phyloP scores from a whole-genome alignment of 2,797 vertebrate genomes.

The Argya squamiceps region DNA sequence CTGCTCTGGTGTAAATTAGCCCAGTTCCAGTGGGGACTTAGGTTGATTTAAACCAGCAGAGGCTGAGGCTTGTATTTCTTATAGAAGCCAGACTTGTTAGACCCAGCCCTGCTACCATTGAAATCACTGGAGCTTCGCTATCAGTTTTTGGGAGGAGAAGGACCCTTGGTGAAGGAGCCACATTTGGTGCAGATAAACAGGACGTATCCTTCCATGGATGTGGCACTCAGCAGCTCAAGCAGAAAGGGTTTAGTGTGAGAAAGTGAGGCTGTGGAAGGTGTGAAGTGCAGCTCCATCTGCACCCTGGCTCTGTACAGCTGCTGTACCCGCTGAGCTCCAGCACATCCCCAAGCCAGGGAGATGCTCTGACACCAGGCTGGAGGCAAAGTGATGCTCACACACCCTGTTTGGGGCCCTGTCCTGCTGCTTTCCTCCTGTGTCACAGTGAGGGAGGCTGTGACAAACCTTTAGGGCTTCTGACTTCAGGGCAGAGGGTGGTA shows the following conservation, averaged over 20 bases:
- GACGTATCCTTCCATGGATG: accelerated
- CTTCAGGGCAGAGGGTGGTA: neutral
- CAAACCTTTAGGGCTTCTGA: too few relatives aligned
- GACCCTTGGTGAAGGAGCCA: neutral
- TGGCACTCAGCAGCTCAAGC: neutral
- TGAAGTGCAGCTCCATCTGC: neutral
- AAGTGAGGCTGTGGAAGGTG: neutral
- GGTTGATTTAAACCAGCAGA: constrained; percentile 44
- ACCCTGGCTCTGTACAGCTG: neutral
- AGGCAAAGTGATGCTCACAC: neutral
- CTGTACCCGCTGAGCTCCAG: accelerated
- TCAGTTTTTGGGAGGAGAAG: neutral
- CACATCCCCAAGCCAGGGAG: accelerated
- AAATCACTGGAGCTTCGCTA: neutral
- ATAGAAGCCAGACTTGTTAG: neutral
- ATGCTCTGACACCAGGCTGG: neutral
- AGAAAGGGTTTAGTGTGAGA: neutral
- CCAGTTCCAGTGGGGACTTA: constrained; percentile 5
- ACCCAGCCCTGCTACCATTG: neutral
- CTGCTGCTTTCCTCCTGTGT: neutral
- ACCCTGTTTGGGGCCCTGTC: accelerated
- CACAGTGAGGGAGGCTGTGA: neutral
- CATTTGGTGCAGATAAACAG: neutral
- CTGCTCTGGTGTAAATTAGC: constrained; percentile 60
- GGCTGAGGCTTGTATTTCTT: neutral